phyloP scores from a whole-genome alignment of 2,888 invertebrate genomes.

The Stenolophus ochropezus region DNA sequence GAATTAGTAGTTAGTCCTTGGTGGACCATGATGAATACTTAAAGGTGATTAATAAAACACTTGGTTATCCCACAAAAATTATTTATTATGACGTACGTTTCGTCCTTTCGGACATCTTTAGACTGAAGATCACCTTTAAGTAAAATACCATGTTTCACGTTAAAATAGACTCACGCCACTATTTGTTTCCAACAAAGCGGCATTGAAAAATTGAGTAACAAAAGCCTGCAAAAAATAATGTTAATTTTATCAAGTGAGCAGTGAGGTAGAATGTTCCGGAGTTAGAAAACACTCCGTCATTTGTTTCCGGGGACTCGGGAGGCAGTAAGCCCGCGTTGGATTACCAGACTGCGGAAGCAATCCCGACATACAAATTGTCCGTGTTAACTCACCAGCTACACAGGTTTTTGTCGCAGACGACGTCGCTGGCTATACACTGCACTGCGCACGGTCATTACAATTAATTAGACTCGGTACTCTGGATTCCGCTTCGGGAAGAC shows the following conservation, averaged over 20 bases:
- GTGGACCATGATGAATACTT: too few species aligned
- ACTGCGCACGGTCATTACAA: constrained; percentile 49
- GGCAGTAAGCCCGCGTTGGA: constrained; percentile 52
- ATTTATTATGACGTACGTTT: too few species aligned
- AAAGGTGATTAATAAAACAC: too few species aligned
- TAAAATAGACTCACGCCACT: too few species aligned
- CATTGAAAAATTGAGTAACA: too few species aligned
- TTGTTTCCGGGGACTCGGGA: constrained; percentile 4
- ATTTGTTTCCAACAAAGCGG: too few species aligned
- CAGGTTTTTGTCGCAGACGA: constrained; percentile 56
- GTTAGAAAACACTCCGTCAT: constrained; percentile 47
- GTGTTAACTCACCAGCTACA: constrained; percentile 59
- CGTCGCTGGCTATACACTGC: constrained; percentile 18
- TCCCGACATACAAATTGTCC: constrained; percentile 61
- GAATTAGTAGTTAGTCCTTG: too few species aligned
- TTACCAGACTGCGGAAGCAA: constrained; percentile 59
- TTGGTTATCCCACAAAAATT: too few species aligned
- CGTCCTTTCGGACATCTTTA: too few species aligned
- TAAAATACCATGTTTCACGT: too few species aligned
- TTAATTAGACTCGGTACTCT: constrained; percentile 58
- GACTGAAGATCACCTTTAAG: too few species aligned
- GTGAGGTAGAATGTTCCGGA: constrained; percentile 8
- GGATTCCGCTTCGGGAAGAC: constrained; percentile 41
- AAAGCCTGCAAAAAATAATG: not conserved
- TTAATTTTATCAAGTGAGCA: constrained; percentile 7